Conservation (phyloP, 2,113 vertebrate genomes). For the Platysteira castanea region DNA sequence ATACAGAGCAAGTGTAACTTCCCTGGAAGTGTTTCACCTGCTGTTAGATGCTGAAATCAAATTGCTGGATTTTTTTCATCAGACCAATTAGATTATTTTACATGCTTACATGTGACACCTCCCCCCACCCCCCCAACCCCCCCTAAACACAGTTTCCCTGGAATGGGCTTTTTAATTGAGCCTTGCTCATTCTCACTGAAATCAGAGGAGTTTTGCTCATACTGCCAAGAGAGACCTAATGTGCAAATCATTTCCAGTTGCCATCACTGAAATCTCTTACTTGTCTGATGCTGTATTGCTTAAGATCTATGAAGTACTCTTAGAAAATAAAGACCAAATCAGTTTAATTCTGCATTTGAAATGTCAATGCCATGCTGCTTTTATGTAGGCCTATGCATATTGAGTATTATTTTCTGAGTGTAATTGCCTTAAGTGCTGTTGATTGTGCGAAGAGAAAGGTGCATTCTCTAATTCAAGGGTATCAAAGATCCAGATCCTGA, state of each 20-base stretch:
- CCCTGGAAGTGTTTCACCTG: not conserved
- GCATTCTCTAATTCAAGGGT: slow-evolving; percentile 30
- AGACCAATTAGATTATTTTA: not conserved
- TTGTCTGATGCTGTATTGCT: slow-evolving; percentile 15
- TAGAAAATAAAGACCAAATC: slow-evolving; percentile 30
- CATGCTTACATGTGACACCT: not conserved
- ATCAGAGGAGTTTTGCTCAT: not conserved
- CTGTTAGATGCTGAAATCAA: not conserved
- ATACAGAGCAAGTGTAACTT: not conserved
- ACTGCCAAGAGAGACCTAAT: not conserved
- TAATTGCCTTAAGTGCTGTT: slow-evolving; percentile 36
- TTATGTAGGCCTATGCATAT: slow-evolving; percentile 28
- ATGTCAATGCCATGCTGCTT: slow-evolving; percentile 38
- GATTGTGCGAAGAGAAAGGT: not conserved
- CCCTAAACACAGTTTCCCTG: not conserved
- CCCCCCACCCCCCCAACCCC: fast-evolving
- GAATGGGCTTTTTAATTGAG: not conserved
- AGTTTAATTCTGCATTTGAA: slow-evolving; percentile 26
- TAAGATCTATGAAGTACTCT: slow-evolving; percentile 27
- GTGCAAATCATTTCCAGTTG: not conserved
- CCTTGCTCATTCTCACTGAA: not conserved
- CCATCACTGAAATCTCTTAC: not conserved
- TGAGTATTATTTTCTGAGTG: slow-evolving; percentile 15
- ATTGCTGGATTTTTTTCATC: not conserved
- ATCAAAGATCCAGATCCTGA: not conserved